Base-by-base conservation (phyloP, 2,797 vertebrate genomes). In the Pterois miles region DNA sequence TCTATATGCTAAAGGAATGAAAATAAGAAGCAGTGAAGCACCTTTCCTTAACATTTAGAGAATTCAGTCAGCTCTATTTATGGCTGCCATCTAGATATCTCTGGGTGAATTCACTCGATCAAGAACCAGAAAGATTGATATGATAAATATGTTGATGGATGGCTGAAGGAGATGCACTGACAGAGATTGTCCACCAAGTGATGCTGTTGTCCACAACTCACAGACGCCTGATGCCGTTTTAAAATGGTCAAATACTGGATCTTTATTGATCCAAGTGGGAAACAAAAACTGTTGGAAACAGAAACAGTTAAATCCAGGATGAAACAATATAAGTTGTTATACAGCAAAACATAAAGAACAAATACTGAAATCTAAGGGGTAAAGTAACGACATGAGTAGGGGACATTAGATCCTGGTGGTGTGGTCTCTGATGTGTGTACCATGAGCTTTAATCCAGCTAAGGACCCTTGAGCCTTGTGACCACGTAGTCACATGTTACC, bases 131-230 rank as follows among this genome's bases (percentile, higher is more conserved):
- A 38, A 13, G 2, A 38, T 13, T 38, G 18, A 16, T 43, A 43
- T 46, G 40, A 18, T 46, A 46, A 46, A 46, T 46, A 20, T 46
- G 40, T 46, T 46, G 40, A 46, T 40, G 38, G 14, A n/a, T n/a
- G 38, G 38, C 12, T 40, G 13, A 56, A 16, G 57, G 6, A 25
- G 36, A 7, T 48, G 74, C 69, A 82, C 0, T 62, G 20, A 13
- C 12, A 1, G 6, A 0, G 1, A 50, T 10, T 40, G 16, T 23
- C 83, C 92, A 91, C 79, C 10, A 2, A 72, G 63, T 66, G 86
- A 58, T 3, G 63, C 3, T 86, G 69, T 82, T 84, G 71, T 76
- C 56, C 74, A 57, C n/a, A 16, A 50, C 7, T 73, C 4, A 54
- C 4, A 2, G 52, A 14, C 33, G 67, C 12, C 5, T 25, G 4